These are phyloP conservation scores for Aythya baeri DNA, from an alignment of 2,113 vertebrate genomes.

Conservation along the genomic window DNA sequence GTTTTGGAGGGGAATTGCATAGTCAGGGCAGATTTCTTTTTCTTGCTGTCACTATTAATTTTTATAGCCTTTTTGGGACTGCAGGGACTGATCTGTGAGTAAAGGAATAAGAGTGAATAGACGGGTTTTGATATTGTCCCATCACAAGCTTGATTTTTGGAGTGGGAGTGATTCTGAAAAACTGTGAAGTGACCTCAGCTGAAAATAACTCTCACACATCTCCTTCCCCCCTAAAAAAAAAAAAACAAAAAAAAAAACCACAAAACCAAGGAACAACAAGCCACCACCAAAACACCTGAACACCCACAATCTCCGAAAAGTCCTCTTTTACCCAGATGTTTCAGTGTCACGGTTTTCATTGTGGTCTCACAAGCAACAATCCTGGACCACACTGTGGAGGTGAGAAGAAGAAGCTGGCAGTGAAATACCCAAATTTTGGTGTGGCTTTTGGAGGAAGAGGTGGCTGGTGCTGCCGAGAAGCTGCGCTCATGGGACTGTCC, in stretches of 20 bases:
- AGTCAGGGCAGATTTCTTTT: background rate
- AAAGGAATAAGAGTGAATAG: background rate
- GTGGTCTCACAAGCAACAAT: background rate
- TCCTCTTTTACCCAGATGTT: background rate
- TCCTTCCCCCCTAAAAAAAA: accelerated
- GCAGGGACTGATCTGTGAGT: background rate
- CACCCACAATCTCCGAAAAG: background rate
- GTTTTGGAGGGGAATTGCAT: background rate
- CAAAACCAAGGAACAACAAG: background rate
- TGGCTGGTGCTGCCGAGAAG: background rate
- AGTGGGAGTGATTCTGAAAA: background rate
- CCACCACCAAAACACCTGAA: background rate
- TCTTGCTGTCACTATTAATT: background rate
- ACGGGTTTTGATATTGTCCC: background rate
- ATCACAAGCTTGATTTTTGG: background rate
- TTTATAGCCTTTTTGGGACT: background rate
- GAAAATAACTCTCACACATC: background rate
- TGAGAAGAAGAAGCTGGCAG: background rate
- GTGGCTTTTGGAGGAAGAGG: background rate
- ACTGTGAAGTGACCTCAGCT: background rate
- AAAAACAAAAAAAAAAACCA: background rate
- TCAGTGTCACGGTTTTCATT: background rate
- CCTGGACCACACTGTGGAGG: background rate
- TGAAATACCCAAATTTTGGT: background rate
- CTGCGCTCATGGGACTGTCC: background rate